A percentile compares a stretch with the other conserved stretches of the same genome.
Conservation (phyloP, 2,888 invertebrate species). For the Eulithis prunata region DNA sequence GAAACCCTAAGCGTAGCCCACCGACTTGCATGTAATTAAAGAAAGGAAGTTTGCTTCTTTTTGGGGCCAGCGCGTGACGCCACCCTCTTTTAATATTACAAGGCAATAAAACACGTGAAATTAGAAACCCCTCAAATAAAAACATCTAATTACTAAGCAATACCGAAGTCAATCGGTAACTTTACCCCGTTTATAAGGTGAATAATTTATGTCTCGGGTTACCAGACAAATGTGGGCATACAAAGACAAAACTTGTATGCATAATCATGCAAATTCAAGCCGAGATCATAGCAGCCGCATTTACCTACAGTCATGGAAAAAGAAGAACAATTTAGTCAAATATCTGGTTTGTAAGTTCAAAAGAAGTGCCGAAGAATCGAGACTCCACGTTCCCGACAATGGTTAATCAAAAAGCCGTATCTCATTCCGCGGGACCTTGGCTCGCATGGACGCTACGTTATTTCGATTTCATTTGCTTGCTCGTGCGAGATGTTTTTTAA, state of each 20-base stretch:
- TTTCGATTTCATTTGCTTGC: constrained; percentile 84
- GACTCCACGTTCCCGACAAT: constrained; percentile 73
- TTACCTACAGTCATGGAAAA: constrained; percentile 35
- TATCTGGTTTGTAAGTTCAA: constrained; percentile 42
- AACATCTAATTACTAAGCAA: constrained; percentile 46
- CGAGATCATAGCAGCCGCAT: constrained; percentile 45
- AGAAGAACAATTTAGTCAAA: constrained; percentile 44
- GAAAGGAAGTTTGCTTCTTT: constrained; percentile 74
- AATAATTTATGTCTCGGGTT: constrained; percentile 20
- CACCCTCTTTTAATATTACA: constrained; percentile 63
- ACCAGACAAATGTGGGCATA: constrained; percentile 18
- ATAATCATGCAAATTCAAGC: constrained; percentile 52
- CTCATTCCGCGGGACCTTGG: constrained; percentile 76
- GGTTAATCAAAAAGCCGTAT: constrained; percentile 82
- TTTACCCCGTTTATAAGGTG: constrained; percentile 10
- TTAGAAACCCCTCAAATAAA: constrained; percentile 57
- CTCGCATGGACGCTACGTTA: constrained; percentile 69
- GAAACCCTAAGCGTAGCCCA: constrained; percentile 58
- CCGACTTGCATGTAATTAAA: constrained; percentile 76
- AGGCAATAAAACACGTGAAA: constrained; percentile 67
- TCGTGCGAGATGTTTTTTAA: constrained; percentile 74
- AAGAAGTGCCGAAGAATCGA: constrained; percentile 34
- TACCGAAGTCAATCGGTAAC: constrained; percentile 20
- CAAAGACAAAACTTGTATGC: constrained; percentile 41
- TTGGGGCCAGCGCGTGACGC: constrained; percentile 69